Evolutionary conservation across 2,113 vertebrate species (phyloP).

Genomic region (Crypturellus undulatus): DNA sequence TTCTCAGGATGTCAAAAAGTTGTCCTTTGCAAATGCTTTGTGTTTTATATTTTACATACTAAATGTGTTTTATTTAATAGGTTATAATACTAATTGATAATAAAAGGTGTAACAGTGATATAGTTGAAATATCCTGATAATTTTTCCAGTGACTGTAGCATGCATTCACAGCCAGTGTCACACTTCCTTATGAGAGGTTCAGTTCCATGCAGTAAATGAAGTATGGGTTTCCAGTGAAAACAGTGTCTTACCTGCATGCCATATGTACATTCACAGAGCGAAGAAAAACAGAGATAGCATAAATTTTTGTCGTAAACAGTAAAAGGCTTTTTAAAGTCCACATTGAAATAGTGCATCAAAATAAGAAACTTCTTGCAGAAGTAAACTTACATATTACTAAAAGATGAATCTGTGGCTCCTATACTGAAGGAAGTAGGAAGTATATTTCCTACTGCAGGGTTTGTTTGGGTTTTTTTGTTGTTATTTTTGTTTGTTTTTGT

Average conservation of each 20-base stretch:
- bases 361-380: neutral
- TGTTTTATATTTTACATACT: neutral
- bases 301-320: neutral
- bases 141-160: fast-evolving
- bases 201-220: neutral
- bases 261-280: fast-evolving
- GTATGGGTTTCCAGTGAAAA: neutral
- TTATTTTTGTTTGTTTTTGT: neutral
- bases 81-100: neutral
- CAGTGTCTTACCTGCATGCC: neutral
- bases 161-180: neutral
- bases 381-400: neutral
- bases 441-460: neutral
- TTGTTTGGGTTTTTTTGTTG: neutral
- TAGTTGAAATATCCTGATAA: neutral
- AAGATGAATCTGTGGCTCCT: neutral
- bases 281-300: neutral
- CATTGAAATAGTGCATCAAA: neutral
- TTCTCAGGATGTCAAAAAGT: neutral
- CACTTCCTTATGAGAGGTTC: neutral
- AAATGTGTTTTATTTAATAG: neutral
- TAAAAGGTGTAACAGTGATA: neutral
- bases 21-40: fast-evolving
- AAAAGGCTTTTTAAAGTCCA: neutral
- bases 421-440: neutral